Conservation (phyloP, 2,888 invertebrate species). For the Lycophotia porphyrea region DNA sequence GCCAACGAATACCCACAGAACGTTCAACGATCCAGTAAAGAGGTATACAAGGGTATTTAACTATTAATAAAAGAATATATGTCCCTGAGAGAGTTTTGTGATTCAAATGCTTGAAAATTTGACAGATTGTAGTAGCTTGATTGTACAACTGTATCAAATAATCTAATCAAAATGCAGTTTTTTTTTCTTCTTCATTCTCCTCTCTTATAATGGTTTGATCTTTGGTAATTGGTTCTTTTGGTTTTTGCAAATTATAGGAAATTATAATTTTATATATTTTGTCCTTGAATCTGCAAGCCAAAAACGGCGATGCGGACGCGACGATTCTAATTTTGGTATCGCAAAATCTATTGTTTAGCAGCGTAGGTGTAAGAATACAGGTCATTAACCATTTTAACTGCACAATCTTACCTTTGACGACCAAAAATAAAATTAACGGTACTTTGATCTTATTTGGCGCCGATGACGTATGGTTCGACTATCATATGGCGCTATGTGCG, state of each 20-base stretch:
- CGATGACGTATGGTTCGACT: conserved; percentile 19
- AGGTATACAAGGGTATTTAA: background rate
- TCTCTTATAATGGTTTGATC: no score
- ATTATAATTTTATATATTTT: background rate
- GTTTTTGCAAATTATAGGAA: background rate
- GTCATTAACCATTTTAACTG: no score
- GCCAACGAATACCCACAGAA: conserved; percentile 54
- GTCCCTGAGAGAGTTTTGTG: background rate
- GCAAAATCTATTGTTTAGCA: background rate
- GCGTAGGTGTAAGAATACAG: background rate
- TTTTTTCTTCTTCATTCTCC: no score
- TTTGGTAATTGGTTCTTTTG: no score
- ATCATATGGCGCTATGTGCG: background rate
- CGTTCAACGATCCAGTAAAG: conserved; percentile 36
- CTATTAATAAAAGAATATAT: background rate
- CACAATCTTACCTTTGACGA: background rate
- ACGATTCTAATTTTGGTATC: background rate
- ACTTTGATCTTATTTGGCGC: conserved; percentile 47
- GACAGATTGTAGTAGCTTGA: no score
- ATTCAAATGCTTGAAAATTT: background rate
- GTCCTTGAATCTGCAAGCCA: background rate
- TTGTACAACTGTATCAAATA: no score
- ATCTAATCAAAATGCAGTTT: no score
- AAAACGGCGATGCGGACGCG: background rate
- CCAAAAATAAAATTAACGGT: background rate